Base-by-base conservation (phyloP, 2,888 invertebrate genomes). In the Graphium colonna region DNA sequence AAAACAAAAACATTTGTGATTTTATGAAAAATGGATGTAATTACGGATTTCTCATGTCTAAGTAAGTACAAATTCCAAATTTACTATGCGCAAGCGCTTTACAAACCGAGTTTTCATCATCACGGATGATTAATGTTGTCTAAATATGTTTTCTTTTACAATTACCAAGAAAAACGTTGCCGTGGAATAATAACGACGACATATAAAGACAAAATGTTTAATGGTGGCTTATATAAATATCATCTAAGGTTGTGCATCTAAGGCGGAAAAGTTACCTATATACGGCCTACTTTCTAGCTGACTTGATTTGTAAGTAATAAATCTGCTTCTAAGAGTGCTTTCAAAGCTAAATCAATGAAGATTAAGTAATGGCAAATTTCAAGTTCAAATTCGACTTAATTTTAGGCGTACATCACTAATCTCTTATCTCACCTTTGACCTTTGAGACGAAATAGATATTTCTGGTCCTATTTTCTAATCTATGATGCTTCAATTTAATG, bases 21-120 rank as follows among this genome's bases (percentile, higher is more conserved):
- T 62, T 57, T 62, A 56, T 63, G 64, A 82, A 73, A n/a, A 68
- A 88, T 89, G 88, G 88, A 89, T 83, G 67, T 80, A 63, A 82
- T 86, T 43, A 74, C 77, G 33, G 87, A 86, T 67, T 67, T 88
- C 48, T 77, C 84, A 47, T 77, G 81, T 57, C 70, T 88, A 57
- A 82, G 88, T 89, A 63, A 89, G 88, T 86, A 73, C 52, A 33
- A 41, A 13, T 47, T 33, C 59, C 60, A 28, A 31, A 46, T 52
- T 39, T 18, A 36, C 40, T 40, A 28, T 45, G 33, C 47, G 49
- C 21, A 47, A 42, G 52, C 42, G 45, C 40, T 41, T 18, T 15
- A 41, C n/a, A 31, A 38, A 38, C 16, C 21, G n/a, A n/a, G n/a
- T n/a, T n/a, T n/a, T n/a, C n/a, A n/a, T n/a, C n/a, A n/a, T n/a